A percentile compares a stretch with the other conserved stretches of the same genome.
These are phyloP conservation scores for Musca domestica DNA, from an alignment of 1,140 invertebrate genomes.

Conservation along the genomic window DNA sequence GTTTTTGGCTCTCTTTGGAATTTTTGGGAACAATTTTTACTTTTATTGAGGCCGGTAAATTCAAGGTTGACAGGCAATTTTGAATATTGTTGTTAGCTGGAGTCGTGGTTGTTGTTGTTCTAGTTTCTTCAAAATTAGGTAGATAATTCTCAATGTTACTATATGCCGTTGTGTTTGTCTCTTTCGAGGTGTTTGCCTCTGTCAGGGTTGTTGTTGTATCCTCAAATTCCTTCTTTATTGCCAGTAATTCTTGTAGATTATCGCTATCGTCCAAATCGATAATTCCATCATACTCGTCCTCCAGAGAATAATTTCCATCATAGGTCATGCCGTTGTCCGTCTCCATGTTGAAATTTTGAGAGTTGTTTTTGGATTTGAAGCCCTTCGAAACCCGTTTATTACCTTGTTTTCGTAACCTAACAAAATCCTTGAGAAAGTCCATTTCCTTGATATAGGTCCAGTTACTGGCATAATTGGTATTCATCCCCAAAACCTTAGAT, in stretches of 20 bases:
- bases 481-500: background rate
- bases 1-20: background rate
- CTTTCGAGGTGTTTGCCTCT: no score
- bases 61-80: background rate
- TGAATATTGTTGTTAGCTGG: no score
- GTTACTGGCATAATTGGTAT: background rate
- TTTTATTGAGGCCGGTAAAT: background rate
- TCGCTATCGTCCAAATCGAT: constrained; percentile 1
- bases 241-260: no score
- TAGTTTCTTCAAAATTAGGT: no score
- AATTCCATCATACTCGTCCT: constrained; percentile 23
- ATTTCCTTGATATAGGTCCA: constrained; percentile 24
- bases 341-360: background rate
- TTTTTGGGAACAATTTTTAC: background rate
- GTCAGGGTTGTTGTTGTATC: no score
- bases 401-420: background rate
- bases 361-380: no score
- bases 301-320: background rate
- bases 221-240: constrained; percentile 29
- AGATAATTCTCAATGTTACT: no score
- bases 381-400: background rate
- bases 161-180: no score
- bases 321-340: constrained; percentile 5
- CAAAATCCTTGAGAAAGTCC: constrained; percentile 20
- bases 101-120: no score